phyloP scores from a whole-genome alignment of 1,140 invertebrate species.

The Diorhabda carinulata region DNA sequence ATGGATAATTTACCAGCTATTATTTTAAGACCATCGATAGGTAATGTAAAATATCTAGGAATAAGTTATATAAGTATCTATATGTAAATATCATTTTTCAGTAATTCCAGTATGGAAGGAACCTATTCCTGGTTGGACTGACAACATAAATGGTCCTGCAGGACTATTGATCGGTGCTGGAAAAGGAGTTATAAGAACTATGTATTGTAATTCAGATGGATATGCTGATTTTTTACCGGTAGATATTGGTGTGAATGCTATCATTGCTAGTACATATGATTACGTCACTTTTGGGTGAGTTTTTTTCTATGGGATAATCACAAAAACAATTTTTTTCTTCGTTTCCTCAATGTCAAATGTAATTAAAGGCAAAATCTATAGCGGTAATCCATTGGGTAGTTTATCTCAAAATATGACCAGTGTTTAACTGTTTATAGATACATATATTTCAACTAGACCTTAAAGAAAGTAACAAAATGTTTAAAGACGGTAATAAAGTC shows the following conservation, averaged over 20 bases:
- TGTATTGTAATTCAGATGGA: conserved; percentile 72
- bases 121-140: conserved; percentile 85
- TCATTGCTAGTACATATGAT: conserved; percentile 49
- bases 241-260: conserved; percentile 74
- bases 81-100: conserved; percentile 40
- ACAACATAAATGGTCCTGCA: conserved; percentile 88
- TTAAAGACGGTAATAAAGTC: too few species aligned
- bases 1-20: conserved; percentile 74
- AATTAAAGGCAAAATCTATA: too few species aligned
- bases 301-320: too few species aligned
- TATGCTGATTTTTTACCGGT: conserved; percentile 86
- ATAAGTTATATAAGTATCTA: not conserved
- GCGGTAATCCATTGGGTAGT: too few species aligned
- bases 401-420: too few species aligned
- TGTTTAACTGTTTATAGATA: too few species aligned
- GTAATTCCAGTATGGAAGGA: conserved; percentile 78
- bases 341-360: too few species aligned
- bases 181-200: conserved; percentile 80
- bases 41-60: conserved; percentile 48
- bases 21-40: conserved; percentile 87
- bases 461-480: too few species aligned
- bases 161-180: conserved; percentile 73
- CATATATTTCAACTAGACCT: too few species aligned
- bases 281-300: not conserved
- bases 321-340: too few species aligned